Percentiles rank a stretch among this genome's conserved stretches.
These are phyloP conservation scores for Actenoides lindsayi DNA, from an alignment of 2,113 vertebrate species.

Conservation along the genomic window DNA sequence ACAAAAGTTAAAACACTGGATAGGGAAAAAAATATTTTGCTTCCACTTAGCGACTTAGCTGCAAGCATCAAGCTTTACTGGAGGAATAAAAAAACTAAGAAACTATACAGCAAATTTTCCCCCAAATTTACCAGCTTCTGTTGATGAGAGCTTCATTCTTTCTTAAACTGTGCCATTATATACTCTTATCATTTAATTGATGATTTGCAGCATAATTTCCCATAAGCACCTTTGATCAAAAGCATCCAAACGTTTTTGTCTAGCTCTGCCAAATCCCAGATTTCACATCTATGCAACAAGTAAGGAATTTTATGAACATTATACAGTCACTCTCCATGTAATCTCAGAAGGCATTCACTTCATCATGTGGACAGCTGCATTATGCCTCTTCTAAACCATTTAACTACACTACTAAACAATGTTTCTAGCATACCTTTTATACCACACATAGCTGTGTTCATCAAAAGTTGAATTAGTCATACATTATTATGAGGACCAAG, in stretches of 20 bases:
- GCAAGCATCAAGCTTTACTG: not conserved
- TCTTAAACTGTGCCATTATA: not conserved
- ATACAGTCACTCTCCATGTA: not conserved
- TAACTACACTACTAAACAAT: not conserved
- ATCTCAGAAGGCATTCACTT: not conserved
- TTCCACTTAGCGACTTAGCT: not conserved
- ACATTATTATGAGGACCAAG: not conserved
- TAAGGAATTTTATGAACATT: conserved; percentile 4
- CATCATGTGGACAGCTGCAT: not conserved
- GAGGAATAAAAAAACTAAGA: not conserved
- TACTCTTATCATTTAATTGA: not conserved
- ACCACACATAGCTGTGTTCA: not conserved
- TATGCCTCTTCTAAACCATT: not conserved
- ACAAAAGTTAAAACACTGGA: not conserved
- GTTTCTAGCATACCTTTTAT: not conserved
- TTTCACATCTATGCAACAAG: not conserved
- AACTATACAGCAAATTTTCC: not conserved
- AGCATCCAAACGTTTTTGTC: conserved; percentile 8
- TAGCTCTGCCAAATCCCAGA: not conserved
- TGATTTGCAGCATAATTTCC: not conserved
- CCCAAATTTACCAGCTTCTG: not conserved
- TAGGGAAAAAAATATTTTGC: not conserved
- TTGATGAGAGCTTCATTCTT: not conserved
- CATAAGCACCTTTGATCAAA: conserved; percentile 30
- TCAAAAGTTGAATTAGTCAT: not conserved